phyloP scores from a whole-genome alignment of 2,888 invertebrate genomes.

The Ochropleura leucogaster region DNA sequence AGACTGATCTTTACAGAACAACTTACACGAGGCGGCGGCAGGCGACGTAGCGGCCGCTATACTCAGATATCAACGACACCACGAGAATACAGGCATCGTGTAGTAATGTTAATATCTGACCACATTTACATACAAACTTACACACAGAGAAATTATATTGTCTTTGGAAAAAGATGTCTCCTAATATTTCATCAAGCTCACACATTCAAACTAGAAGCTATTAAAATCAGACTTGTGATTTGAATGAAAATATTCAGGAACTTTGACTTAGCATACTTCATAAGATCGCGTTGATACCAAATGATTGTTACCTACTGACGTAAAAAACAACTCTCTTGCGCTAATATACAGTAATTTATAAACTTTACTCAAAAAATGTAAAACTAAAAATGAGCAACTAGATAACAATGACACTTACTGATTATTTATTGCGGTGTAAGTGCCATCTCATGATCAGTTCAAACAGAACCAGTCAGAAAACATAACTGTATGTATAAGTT shows the following conservation, averaged over 20 bases:
- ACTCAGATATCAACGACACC: constrained; percentile 29
- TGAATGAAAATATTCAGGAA: constrained; percentile 46
- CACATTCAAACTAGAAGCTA: constrained; percentile 26
- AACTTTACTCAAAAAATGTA: neutral
- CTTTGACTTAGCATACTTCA: constrained; percentile 22
- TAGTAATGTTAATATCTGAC: constrained; percentile 32
- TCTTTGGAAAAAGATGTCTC: neutral
- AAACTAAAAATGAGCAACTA: neutral
- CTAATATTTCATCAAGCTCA: neutral
- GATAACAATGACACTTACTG: constrained; percentile 17
- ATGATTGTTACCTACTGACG: constrained; percentile 7
- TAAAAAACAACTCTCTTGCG: constrained; percentile 2
- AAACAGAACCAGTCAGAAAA: neutral
- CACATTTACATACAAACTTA: constrained; percentile 51
- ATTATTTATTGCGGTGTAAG: constrained; percentile 24
- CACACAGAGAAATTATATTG: constrained; percentile 28
- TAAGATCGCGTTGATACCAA: constrained; percentile 28
- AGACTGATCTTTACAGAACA: constrained; percentile 85
- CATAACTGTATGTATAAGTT: constrained; percentile 47
- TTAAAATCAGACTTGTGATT: constrained; percentile 53
- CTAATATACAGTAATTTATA: neutral
- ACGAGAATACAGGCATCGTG: neutral
- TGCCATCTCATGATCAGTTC: constrained; percentile 1
- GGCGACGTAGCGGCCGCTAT: constrained; percentile 18
- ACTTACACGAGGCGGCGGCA: constrained; percentile 61